These are phyloP conservation scores for Alviniconcha marisindica DNA, from an alignment of 1,140 invertebrate genomes.

Conservation along the genomic window DNA sequence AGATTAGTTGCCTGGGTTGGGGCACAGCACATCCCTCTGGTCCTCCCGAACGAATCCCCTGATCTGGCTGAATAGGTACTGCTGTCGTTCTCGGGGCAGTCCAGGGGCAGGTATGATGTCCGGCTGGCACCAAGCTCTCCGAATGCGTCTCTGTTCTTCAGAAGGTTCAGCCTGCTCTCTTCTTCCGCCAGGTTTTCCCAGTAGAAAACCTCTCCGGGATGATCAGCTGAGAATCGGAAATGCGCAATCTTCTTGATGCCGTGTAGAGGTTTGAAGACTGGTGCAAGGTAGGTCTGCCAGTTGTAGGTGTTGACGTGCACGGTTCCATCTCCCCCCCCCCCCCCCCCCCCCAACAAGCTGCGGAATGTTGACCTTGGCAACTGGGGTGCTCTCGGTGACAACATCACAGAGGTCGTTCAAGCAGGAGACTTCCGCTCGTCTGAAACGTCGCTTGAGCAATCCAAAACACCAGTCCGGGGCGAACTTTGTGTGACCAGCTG, in stretches of 20 bases:
- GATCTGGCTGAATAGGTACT: too few relatives aligned
- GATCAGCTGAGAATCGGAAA: conserved; percentile 23
- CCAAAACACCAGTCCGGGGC: conserved; percentile 62
- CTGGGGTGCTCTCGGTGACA: too few relatives aligned
- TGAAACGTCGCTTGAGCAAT: conserved; percentile 56
- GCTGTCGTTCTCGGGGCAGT: too few relatives aligned
- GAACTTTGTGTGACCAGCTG: conserved; percentile 62
- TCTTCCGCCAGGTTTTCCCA: not conserved
- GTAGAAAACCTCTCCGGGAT: not conserved
- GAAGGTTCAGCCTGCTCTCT: not conserved
- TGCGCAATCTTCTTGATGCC: conserved; percentile 51
- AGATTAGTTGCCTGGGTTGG: not conserved
- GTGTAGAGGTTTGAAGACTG: conserved; percentile 44
- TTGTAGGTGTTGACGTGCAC: not conserved
- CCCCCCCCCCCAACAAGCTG: conserved; percentile 48
- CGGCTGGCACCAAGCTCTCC: too few relatives aligned
- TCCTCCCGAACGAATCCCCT: too few relatives aligned
- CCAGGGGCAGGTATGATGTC: too few relatives aligned
- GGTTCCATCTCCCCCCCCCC: conserved; percentile 34
- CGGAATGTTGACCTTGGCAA: conserved; percentile 35
- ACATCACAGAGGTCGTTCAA: too few relatives aligned
- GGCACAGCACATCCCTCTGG: too few relatives aligned
- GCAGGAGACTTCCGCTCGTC: too few relatives aligned
- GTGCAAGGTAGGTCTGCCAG: conserved; percentile 35
- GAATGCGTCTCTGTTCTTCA: not conserved